Evolutionary conservation across 2,797 vertebrate genomes (phyloP).

Genomic region (Anomalospiza imberbis): DNA sequence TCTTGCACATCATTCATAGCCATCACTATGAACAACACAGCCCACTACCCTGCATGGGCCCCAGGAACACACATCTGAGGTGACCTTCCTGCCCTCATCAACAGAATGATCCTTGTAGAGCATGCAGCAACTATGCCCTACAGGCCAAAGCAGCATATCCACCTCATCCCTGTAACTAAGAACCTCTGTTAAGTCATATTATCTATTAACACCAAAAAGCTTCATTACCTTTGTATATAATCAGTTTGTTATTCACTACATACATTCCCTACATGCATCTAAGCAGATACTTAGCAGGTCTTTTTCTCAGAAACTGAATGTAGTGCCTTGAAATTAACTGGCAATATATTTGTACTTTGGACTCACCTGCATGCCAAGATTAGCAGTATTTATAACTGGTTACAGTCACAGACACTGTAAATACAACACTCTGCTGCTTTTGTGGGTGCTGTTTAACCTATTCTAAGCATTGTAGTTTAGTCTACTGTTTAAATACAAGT

Average conservation of each 20-base stretch:
- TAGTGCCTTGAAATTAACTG: not conserved
- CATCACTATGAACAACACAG: not conserved
- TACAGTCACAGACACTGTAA: conserved; percentile 7
- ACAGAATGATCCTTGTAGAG: not conserved
- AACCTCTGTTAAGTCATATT: not conserved
- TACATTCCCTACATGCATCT: not conserved
- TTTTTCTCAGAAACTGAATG: not conserved
- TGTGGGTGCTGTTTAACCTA: not conserved
- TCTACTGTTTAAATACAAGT: not conserved
- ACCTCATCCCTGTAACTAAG: not conserved
- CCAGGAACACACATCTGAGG: not conserved
- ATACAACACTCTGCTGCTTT: not conserved
- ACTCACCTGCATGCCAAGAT: not conserved
- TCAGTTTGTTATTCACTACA: not conserved
- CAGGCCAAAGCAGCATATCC: not conserved
- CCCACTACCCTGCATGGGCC: not conserved
- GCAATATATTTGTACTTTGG: not conserved
- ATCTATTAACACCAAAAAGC: not conserved
- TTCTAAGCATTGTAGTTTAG: conserved; percentile 3
- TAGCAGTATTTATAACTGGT: conserved; percentile 21
- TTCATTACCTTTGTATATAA: not conserved
- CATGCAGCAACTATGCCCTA: not conserved
- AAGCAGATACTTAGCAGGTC: not conserved
- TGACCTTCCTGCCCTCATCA: not conserved
- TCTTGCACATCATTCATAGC: not conserved